These are phyloP conservation scores for Pitangus sulphuratus DNA, from an alignment of 2,797 vertebrate genomes.

Conservation along the genomic window DNA sequence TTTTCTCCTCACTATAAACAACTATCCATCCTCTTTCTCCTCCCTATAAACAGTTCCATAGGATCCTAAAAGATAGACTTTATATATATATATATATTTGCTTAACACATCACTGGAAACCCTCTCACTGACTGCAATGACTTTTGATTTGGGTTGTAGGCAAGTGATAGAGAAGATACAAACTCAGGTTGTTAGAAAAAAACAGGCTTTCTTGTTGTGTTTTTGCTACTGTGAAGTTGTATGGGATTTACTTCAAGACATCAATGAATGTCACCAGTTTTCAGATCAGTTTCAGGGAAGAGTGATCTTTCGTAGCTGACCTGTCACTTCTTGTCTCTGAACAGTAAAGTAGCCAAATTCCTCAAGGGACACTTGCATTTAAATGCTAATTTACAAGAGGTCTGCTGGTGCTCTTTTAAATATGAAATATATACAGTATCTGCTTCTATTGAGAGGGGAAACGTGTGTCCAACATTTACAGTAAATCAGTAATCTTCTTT, in stretches of 20 bases:
- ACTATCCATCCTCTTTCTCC: background rate
- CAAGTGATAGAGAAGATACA: background rate
- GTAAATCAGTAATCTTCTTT: background rate
- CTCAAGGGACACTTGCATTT: background rate
- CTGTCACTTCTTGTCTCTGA: background rate
- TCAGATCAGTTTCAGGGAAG: background rate
- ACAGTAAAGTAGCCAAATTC: background rate
- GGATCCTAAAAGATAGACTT: background rate
- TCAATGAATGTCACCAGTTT: background rate
- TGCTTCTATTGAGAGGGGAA: background rate
- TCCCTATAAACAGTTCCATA: background rate
- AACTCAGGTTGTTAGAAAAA: background rate
- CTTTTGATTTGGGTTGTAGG: background rate
- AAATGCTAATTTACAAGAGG: background rate
- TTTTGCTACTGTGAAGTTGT: background rate
- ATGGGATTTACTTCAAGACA: background rate
- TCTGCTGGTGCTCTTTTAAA: background rate
- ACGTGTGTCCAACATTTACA: background rate
- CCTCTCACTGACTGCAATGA: background rate
- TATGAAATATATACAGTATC: background rate
- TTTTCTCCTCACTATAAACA: background rate
- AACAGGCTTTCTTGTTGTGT: rapidly evolving
- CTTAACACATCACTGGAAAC: background rate
- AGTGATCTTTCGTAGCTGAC: background rate
- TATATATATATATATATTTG: background rate